phyloP scores from a whole-genome alignment of 2,797 vertebrate genomes.

The Clarias pachynema region DNA sequence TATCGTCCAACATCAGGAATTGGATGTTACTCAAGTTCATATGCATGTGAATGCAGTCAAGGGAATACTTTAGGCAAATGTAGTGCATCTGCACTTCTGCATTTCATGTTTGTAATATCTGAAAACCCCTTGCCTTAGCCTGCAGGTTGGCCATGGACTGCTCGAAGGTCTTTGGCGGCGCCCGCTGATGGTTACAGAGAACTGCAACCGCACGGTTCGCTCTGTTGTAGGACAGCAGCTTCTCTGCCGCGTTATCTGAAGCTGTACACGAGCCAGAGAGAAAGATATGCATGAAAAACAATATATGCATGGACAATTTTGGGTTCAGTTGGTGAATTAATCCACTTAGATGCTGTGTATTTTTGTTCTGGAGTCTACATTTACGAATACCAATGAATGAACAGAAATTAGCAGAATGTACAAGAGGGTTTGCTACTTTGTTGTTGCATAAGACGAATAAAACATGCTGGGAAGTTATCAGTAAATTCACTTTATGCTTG shows the following conservation, averaged over 20 bases:
- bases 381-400: not conserved
- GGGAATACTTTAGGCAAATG: too few relatives aligned
- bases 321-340: not conserved
- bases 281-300: not conserved
- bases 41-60: too few relatives aligned
- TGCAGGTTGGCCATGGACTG: constrained; percentile 81
- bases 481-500: not conserved
- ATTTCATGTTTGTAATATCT: not conserved
- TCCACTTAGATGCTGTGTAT: not conserved
- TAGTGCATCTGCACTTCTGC: not conserved
- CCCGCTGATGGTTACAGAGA: constrained; percentile 84
- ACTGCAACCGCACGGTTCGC: constrained; percentile 81
- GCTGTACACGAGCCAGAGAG: constrained; percentile 54
- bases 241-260: constrained; percentile 70
- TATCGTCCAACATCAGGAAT: too few relatives aligned
- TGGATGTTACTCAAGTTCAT: too few relatives aligned
- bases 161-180: constrained; percentile 81
- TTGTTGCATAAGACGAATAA: not conserved
- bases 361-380: not conserved
- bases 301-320: not conserved
- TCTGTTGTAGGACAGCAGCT: constrained; percentile 80
- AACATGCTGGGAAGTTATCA: not conserved
- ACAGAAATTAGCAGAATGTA: not conserved
- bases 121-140: constrained; percentile 15
- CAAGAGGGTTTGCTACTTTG: not conserved